Percentiles rank a stretch among this genome's conserved stretches.
Conservation (phyloP, 2,888 invertebrate species). For the Psylliodes chrysocephalus region DNA sequence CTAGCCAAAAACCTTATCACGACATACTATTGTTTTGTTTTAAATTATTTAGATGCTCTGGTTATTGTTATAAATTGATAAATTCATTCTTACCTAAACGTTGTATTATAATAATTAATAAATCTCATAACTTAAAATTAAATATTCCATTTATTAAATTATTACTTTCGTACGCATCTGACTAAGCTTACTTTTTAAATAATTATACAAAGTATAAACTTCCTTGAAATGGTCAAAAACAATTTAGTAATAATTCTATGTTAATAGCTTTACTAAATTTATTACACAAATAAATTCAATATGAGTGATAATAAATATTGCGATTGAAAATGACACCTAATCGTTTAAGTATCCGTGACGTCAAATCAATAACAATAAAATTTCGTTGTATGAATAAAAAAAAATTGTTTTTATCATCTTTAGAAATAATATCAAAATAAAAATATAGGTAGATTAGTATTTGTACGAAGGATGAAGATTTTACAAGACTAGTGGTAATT, state of each 20-base stretch:
- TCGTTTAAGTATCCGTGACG: conserved; percentile 16
- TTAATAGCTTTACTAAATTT: conserved; percentile 19
- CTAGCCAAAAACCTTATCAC: too few species aligned
- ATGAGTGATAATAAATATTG: conserved; percentile 13
- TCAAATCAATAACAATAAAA: background rate
- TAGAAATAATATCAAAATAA: background rate
- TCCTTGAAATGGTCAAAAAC: conserved; percentile 4
- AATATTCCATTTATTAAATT: background rate
- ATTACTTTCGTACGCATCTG: background rate
- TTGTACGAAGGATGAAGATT: too few species aligned
- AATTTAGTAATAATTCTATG: conserved; percentile 14
- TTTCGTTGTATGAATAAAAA: conserved; percentile 1
- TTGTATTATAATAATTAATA: too few species aligned
- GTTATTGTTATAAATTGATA: too few species aligned
- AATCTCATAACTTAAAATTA: too few species aligned
- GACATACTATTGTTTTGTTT: too few species aligned
- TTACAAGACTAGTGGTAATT: too few species aligned
- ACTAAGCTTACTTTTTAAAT: background rate
- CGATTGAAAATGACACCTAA: conserved; percentile 13
- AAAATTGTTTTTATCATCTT: background rate
- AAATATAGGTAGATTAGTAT: too few species aligned
- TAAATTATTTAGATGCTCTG: too few species aligned
- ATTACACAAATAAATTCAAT: conserved; percentile 12
- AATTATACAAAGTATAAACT: background rate
- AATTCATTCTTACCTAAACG: too few species aligned